phyloP scores from a whole-genome alignment of 2,888 invertebrate genomes.

The Mimumesa dahlbomi region DNA sequence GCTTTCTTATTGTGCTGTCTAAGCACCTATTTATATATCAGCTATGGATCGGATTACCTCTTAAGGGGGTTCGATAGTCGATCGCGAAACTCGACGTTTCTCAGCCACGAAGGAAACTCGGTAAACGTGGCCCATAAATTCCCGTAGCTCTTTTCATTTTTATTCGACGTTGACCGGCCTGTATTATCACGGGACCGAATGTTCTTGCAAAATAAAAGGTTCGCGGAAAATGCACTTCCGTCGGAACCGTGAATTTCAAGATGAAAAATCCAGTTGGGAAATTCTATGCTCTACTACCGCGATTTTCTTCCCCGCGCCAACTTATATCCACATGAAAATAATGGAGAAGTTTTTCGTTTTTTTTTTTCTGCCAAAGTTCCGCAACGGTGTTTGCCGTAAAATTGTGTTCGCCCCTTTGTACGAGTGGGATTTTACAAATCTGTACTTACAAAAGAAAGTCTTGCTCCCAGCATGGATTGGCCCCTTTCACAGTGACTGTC shows the following conservation, averaged over 20 bases:
- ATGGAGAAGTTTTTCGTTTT: slow-evolving; percentile 1
- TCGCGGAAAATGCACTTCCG: slow-evolving; percentile 10
- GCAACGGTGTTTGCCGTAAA: neutral
- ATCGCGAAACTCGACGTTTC: slow-evolving; percentile 33
- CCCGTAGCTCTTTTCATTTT: slow-evolving; percentile 24
- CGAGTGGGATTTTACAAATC: slow-evolving; percentile 3
- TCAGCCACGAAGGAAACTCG: slow-evolving; percentile 25
- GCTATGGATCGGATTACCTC: slow-evolving; percentile 29
- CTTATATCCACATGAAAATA: slow-evolving; percentile 12
- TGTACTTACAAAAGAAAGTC: slow-evolving; percentile 98
- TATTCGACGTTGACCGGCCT: slow-evolving; percentile 13
- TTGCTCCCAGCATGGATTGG: slow-evolving; percentile 98
- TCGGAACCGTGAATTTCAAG: neutral
- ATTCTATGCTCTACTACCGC: slow-evolving; percentile 28
- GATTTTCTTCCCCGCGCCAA: neutral
- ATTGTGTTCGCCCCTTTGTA: neutral
- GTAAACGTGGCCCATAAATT: slow-evolving; percentile 19
- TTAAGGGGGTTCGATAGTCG: slow-evolving; percentile 46
- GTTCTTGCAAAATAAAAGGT: neutral
- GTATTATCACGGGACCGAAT: slow-evolving; percentile 16
- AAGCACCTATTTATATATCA: slow-evolving; percentile 42
- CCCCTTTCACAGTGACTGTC: slow-evolving; percentile 97
- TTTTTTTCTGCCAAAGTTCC: neutral
- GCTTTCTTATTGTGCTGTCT: slow-evolving; percentile 19
- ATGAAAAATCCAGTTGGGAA: neutral